phyloP scores from a whole-genome alignment of 2,888 invertebrate genomes.

The Ennomos quercinarius region DNA sequence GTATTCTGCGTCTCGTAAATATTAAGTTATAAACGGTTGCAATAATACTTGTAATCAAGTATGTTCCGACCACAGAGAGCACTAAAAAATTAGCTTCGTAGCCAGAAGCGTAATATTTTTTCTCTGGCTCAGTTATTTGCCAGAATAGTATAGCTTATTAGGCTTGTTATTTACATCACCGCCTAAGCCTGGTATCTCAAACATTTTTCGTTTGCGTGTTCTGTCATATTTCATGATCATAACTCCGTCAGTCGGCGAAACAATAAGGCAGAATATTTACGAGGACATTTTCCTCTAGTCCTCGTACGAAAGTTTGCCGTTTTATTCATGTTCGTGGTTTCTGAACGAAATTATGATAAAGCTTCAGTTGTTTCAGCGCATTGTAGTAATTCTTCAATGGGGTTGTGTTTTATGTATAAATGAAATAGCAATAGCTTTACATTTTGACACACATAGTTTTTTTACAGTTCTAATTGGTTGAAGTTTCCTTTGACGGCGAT shows the following conservation, averaged over 20 bases:
- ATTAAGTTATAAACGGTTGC: too few relatives aligned
- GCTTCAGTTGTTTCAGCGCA: constrained; percentile 5
- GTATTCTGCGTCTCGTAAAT: too few relatives aligned
- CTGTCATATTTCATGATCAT: constrained; percentile 19
- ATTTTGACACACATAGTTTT: not conserved
- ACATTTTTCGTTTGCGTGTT: constrained; percentile 13
- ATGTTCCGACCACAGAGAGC: too few relatives aligned
- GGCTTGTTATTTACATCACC: not conserved
- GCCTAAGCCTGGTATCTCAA: not conserved
- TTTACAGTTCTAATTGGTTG: too few relatives aligned
- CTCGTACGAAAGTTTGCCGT: constrained; percentile 19
- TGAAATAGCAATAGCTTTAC: not conserved
- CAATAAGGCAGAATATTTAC: constrained; percentile 30
- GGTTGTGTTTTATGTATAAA: not conserved
- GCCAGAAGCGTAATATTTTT: too few relatives aligned
- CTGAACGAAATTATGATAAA: constrained; percentile 27
- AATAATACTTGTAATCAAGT: too few relatives aligned
- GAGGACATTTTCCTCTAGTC: constrained; percentile 25
- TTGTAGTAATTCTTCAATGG: constrained; percentile 7
- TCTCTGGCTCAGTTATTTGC: too few relatives aligned
- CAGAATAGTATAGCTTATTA: not conserved
- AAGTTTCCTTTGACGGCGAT: too few relatives aligned
- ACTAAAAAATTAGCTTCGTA: too few relatives aligned
- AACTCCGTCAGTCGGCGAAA: constrained; percentile 24
- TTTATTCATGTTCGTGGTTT: constrained; percentile 26